These are phyloP conservation scores for Lepus europaeus DNA, from an alignment of 2,113 vertebrate species.

Conservation along the genomic window DNA sequence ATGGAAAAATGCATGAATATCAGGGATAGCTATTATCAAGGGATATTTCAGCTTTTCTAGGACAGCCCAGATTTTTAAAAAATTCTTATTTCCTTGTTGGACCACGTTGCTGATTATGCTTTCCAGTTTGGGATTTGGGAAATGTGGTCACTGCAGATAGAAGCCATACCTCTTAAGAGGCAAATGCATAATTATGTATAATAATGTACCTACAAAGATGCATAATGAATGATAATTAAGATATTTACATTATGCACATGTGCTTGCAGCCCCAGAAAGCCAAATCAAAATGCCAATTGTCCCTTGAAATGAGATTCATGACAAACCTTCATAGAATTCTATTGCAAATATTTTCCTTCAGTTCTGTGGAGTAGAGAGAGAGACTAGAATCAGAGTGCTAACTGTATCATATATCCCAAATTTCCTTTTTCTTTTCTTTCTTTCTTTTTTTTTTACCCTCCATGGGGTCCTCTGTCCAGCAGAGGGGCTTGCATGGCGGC, in stretches of 20 bases:
- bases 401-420: background rate
- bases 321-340: conserved; percentile 54
- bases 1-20: background rate
- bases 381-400: background rate
- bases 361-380: background rate
- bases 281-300: conserved; percentile 71
- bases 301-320: conserved; percentile 63
- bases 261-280: conserved; percentile 60
- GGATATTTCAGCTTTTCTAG: conserved; percentile 38
- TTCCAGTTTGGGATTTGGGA: conserved; percentile 38
- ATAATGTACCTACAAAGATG: conserved; percentile 63
- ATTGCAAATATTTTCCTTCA: conserved; percentile 44
- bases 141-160: conserved; percentile 62
- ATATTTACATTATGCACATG: conserved; percentile 70
- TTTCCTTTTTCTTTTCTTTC: too few relatives aligned
- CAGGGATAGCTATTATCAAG: background rate
- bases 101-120: conserved; percentile 23
- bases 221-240: conserved; percentile 74
- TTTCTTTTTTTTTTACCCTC: too few relatives aligned
- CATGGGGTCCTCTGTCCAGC: too few relatives aligned
- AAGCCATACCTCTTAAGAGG: conserved; percentile 52
- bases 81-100: conserved; percentile 42
- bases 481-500: too few relatives aligned
- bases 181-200: conserved; percentile 67
- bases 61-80: background rate